Evolutionary conservation across 1,140 invertebrate genomes (phyloP).

Genomic region (Notospermus geniculatus): DNA sequence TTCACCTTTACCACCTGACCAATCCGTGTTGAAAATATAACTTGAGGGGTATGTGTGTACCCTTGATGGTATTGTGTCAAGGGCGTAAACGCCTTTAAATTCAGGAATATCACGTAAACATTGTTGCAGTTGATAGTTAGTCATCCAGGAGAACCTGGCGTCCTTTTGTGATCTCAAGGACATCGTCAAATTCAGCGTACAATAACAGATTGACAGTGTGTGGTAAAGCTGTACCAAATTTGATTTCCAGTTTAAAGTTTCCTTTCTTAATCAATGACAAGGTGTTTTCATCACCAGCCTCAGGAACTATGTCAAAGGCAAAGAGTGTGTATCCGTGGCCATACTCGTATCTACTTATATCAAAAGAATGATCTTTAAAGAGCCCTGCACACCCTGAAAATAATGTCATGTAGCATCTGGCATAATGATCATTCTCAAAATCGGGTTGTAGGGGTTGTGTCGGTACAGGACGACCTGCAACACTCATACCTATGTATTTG

Average conservation of each 20-base stretch:
- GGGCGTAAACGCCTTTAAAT: conserved; percentile 7
- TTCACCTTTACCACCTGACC: neutral
- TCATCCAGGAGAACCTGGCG: neutral
- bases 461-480: neutral
- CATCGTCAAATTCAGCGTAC: conserved; percentile 6
- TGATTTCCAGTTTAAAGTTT: neutral
- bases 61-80: neutral
- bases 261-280: neutral
- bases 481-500: neutral
- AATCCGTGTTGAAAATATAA: neutral
- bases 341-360: conserved; percentile 3
- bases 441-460: neutral
- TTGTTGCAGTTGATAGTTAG: neutral
- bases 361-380: neutral
- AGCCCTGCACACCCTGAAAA: neutral
- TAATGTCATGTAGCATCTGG: neutral
- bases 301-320: neutral
- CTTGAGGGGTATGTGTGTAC: neutral
- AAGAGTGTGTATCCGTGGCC: neutral
- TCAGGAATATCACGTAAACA: neutral
- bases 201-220: neutral
- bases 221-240: neutral
- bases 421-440: neutral
- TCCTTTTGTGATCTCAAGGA: neutral
- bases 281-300: neutral